Evolutionary conservation across 2,797 vertebrate species (phyloP), one percentile per base, ranked within the genome.

Genomic region (Pangasius larnaudii): DNA sequence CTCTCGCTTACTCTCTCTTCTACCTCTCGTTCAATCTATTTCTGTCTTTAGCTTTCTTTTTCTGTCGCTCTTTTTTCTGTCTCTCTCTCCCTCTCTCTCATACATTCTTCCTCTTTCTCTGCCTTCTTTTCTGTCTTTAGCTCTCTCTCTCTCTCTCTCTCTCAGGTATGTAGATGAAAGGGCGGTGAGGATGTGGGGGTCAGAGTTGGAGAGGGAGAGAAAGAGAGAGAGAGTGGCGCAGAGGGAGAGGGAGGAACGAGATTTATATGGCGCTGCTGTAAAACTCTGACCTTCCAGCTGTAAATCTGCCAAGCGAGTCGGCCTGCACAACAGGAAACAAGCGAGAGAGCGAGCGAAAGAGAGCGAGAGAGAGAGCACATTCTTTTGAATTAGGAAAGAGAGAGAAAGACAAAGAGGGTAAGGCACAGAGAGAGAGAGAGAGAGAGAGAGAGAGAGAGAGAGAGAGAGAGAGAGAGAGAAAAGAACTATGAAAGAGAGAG

Each of bases 281-380:
- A 91, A 93, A 91, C 91, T 91, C 89, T 92, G 91, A 90, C 92
- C 92, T 89, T 89, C 85, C 86, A 91, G 91, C 84, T 89, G 88
- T 92, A 92, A 93, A 93, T 93, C 92, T 92, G 91, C 90, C 92
- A 91, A 27, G 81, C 82, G 85, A 90, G 91, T 92, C 90, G 88
- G 89, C 91, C 90, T 89, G 81, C 88, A 88, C 89, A 91, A 91
- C 91, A 93, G 91, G 92, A 93, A 91, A 89, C 88, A 89, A 87
- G 72, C 42, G 58, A 85, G 74, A 77, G 84, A 87, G 56, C 24
- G 79, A 67, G 56, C 80, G 39, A 59, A 65, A 67, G 65, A 71
- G 71, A 85, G 83, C 69, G 51, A 86, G 69, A 53, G 14, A 18
- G 59, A n/a, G 7, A n/a, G 36, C 11, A 84, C 78, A 82, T 59